Base-by-base conservation (phyloP, 2,888 invertebrate genomes). In the Drosophila dives region DNA sequence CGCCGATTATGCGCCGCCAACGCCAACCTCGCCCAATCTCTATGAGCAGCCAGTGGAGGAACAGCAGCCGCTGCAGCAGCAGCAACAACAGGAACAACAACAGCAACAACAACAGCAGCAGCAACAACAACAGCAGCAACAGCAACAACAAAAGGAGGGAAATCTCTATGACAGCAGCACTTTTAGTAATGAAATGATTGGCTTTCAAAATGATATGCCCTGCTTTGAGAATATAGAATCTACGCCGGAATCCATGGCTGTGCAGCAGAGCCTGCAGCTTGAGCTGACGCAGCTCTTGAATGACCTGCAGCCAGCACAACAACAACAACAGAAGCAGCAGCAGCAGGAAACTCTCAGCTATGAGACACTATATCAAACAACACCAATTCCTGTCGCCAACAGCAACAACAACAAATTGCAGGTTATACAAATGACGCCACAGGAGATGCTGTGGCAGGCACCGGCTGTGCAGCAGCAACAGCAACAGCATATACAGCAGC, bases 161-260 rank as follows among this genome's bases (percentile, higher is more conserved):
- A 61, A 80, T 56, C 77, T 77, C 23, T 87, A 83, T 33, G 76
- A 81, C n/a, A 77, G 81, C 68, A 83, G 77, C 59, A 90, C 84
- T 45, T 90, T 91, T 51, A 83, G 78, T 80, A 92, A 77, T 69
- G 92, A 91, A 49, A 70, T 91, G 34, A 91, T 91, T 54, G 91
- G 90, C 26, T 91, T 92, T 58, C 91, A 91, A 66, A 91, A 91
- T 67, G 90, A 91, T 70, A 92, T 91, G 79, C 91, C 91, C 11
- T 91, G 91, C 40, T 91, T 91, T 70, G 91, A 92, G 64, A 91
- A 88, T 17, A 91, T 91, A 12, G 91, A 84, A 12, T 45, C 74
- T 2, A 50, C 74, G 4, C 50, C 78, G 1, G 84, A 74, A 23
- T 62, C 75, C 17, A 26, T 74, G 45, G 55, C 59, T 5, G 64